Conservation (phyloP, 2,113 vertebrate species). For the Chlorodrepanis virens region DNA sequence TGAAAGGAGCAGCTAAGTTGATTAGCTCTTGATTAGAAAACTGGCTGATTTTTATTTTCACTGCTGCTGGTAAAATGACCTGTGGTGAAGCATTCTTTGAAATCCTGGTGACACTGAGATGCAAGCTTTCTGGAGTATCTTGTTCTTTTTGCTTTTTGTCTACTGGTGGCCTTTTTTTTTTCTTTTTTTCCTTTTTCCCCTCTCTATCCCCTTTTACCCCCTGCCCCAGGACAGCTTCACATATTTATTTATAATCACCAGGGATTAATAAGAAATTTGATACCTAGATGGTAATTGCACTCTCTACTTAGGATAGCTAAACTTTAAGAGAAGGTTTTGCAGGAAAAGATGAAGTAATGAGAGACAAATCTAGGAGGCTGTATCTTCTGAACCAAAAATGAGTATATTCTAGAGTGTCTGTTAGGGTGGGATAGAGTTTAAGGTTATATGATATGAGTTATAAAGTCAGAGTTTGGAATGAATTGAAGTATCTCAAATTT, state of each 20-base stretch:
- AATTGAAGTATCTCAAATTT: neutral
- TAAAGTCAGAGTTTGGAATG: neutral
- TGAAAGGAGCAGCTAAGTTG: neutral
- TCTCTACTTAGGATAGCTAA: neutral
- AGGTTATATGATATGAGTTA: neutral
- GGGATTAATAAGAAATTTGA: neutral
- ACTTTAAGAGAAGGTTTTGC: neutral
- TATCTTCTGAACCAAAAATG: neutral
- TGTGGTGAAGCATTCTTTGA: neutral
- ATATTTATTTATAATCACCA: neutral
- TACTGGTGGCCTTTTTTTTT: neutral
- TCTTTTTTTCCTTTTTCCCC: neutral
- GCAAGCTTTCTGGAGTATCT: neutral
- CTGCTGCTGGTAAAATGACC: neutral
- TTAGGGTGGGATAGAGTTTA: neutral
- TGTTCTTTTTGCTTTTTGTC: neutral
- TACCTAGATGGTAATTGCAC: neutral
- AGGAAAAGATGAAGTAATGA: neutral
- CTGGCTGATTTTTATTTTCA: neutral
- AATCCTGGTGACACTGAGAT: neutral
- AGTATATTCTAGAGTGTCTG: neutral
- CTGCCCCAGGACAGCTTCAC: neutral
- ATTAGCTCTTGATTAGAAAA: neutral
- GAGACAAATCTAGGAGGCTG: neutral
- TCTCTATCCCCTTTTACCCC: accelerated